Base-by-base conservation (phyloP, 1,140 invertebrate genomes). In the Galendromus occidentalis region DNA sequence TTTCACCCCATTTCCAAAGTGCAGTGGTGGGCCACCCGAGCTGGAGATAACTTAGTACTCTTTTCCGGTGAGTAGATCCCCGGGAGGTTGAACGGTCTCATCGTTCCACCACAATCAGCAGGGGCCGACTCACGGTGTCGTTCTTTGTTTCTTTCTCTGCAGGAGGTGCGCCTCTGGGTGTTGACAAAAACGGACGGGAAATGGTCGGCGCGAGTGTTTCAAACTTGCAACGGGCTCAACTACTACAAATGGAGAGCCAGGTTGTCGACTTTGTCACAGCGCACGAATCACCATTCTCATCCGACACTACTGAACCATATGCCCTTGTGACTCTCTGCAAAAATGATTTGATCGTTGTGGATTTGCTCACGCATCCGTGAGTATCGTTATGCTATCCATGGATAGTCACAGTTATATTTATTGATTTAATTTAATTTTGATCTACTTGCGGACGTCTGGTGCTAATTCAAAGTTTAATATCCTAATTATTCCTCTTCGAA, bases 211-310 rank as follows among this genome's bases (percentile, higher is more conserved):
- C 18, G 64, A 22, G 28, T 51, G 20, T 51, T 9, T 39, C 33
- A 9, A 39, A 39, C 33, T 39, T 39, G 28, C 45, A n/a, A 65
- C 17, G 64, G 63, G 22, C 17, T 63, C 72, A 68, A 70, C 72
- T 97, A 64, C 79, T 98, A 69, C 93, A 98, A 81, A 98, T 99
- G 95, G 95, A 98, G 73, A 91, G 97, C 77, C 88, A 86, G 73
- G 91, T 99, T 63, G 83, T 98, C 63, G 93, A 96, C 81, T 98
- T 98, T 81, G 85, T 97, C 71, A 88, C 87, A 30, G 79, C 96
- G 22, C 94, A 88, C 78, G 88, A 96, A 76, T 92, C 85, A 71
- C 91, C 91, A 28, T 98, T 65, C 64, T 44, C 67, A 20, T 65
- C 79, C 93, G 93, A 96, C 76, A 85, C 87, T 75, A 89, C 92